A percentile compares a stretch with the other conserved stretches of the same genome.
Evolutionary conservation across 2,113 vertebrate species (phyloP).

Genomic region (Siphamia tubifer): DNA sequence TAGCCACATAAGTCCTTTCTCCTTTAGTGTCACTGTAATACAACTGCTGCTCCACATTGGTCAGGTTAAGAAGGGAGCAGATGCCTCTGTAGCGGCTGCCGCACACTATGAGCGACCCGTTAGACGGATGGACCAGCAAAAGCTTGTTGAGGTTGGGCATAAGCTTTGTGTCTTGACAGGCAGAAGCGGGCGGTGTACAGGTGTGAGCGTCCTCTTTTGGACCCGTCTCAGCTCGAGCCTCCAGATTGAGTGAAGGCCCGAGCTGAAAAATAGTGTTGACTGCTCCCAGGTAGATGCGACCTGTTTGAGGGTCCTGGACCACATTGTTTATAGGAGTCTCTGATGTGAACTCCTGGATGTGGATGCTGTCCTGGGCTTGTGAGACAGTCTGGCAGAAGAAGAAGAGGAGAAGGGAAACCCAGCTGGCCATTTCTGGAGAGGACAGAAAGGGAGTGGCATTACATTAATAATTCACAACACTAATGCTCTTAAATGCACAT

Average conservation of each 20-base stretch:
- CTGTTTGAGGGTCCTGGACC: constrained; percentile 83
- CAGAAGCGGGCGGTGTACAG: constrained; percentile 88
- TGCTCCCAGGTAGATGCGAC: constrained; percentile 89
- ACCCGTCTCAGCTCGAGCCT: constrained; percentile 74
- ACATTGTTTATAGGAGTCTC: constrained; percentile 87
- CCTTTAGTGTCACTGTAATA: constrained; percentile 90
- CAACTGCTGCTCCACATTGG: constrained; percentile 79
- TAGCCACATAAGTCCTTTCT: constrained; percentile 92
- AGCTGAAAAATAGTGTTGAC: constrained; percentile 89
- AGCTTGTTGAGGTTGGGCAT: constrained; percentile 92
- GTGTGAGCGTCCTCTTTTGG: constrained; percentile 84
- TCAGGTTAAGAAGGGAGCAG: constrained; percentile 87
- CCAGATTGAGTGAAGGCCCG: constrained; percentile 63
- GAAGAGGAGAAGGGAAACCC: constrained; percentile 70
- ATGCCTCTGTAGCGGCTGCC: constrained; percentile 94
- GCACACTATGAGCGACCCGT: constrained; percentile 84
- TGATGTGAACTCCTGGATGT: constrained; percentile 62
- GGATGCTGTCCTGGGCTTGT: constrained; percentile 22
- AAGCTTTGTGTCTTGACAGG: constrained; percentile 79
- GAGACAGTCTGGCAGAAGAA: constrained; percentile 32
- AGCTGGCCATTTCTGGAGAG: constrained; percentile 77
- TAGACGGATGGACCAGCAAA: constrained; percentile 81
- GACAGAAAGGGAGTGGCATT: constrained; percentile 8
- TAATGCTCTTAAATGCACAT: constrained; percentile 23
- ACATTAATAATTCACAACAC: too few relatives aligned